Conservation (phyloP, 2,797 vertebrate species). For the Myiothlypis chrysogaster region DNA sequence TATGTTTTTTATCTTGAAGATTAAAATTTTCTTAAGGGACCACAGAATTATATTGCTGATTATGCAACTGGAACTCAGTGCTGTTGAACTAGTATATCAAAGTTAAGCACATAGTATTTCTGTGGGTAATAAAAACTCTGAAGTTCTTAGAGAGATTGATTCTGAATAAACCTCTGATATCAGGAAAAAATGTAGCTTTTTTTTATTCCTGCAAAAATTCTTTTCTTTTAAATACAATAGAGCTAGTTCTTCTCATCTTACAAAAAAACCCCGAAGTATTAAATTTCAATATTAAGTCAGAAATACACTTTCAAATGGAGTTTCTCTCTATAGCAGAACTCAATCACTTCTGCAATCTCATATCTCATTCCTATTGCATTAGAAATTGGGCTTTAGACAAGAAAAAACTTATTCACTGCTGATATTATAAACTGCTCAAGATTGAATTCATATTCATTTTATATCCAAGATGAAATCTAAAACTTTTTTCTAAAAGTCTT, state of each 20-base stretch:
- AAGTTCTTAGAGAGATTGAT: not conserved
- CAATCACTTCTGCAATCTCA: not conserved
- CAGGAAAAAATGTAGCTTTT: not conserved
- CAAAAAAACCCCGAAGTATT: rapidly evolving
- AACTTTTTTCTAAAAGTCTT: not conserved
- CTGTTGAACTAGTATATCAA: not conserved
- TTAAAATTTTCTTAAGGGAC: not conserved
- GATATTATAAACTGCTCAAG: not conserved
- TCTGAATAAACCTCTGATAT: not conserved
- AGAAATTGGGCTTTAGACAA: not conserved
- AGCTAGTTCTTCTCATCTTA: not conserved
- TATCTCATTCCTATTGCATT: not conserved
- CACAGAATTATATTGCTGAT: not conserved
- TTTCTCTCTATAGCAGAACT: not conserved
- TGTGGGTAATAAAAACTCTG: not conserved
- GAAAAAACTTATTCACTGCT: not conserved
- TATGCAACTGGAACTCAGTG: not conserved
- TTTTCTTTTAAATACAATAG: not conserved
- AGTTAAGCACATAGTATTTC: not conserved
- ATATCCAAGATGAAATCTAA: not conserved
- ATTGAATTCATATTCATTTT: not conserved
- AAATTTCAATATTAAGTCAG: not conserved
- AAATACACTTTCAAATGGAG: not conserved
- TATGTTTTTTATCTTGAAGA: not conserved
- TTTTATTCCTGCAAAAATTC: not conserved